Base-by-base conservation (phyloP, 2,113 vertebrate genomes). In the Micronycteris hirsuta region DNA sequence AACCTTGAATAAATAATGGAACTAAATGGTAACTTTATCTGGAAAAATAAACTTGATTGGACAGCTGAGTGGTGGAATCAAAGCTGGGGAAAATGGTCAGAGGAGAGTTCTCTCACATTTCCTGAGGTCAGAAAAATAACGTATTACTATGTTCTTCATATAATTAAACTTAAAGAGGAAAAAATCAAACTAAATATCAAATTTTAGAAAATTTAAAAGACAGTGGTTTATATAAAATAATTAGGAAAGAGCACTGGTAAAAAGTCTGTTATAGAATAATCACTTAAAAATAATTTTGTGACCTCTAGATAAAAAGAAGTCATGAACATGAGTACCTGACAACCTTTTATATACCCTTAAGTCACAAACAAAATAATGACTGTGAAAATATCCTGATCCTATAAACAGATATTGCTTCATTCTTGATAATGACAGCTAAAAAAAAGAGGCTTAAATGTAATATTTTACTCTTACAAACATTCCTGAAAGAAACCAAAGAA, bases 1-100 rank as follows among this genome's bases (percentile, higher is more conserved):
- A 92, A 56, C 38, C 70, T 80, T 83, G 52, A 96, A 67, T 89
- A 90, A 94, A 71, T 56, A 85, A 68, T 43, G 47, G 26, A 96
- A 85, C 74, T 67, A 92, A 76, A 92, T 9, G 56, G 8, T 47
- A 89, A 49, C 12, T 82, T 41, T 65, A 83, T 54, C n/a, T 90
- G 20, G 61, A 85, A 92, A 82, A 77, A 49, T 31, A 63, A 81
- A 47, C 7, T 52, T 71, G 14, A 49, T 43, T 73, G 47, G 36
- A 95, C 4, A 67, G 5, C 2, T 77, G 19, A 81, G 4, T n/a
- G 5, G 24, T 36, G 26, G 76, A 70, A 49, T n/a, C 12, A 17
- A 78, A 24, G 68, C 12, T 81, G 45, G 20, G 47, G 20, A 71
- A 61, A 56, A n/a, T 2, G 14, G 36, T 76, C 68, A 77, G 28